Conservation (phyloP, 2,113 vertebrate species). For the Pholis gunnellus region DNA sequence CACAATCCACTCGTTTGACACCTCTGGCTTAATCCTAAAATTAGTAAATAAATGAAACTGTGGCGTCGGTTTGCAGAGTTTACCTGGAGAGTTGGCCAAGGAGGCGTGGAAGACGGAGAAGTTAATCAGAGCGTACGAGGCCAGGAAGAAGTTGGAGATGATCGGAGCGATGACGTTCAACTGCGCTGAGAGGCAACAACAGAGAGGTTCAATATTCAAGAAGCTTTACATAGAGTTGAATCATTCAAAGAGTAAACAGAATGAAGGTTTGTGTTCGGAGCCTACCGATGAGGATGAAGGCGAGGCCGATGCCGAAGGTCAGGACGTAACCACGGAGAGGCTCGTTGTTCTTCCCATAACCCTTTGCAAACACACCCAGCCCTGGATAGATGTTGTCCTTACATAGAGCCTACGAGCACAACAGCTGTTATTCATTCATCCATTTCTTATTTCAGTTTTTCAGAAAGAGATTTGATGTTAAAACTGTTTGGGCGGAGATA, state of each 20-base stretch:
- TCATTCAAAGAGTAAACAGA: neutral
- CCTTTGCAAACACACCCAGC: conserved; percentile 93
- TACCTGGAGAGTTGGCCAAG: conserved; percentile 97
- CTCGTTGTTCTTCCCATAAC: conserved; percentile 98
- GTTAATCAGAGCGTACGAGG: conserved; percentile 97
- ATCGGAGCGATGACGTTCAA: conserved; percentile 98
- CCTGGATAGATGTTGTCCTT: conserved; percentile 98
- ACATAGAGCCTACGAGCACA: conserved; percentile 89
- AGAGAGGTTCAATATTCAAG: neutral
- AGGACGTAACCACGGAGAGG: conserved; percentile 95
- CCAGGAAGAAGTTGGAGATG: conserved; percentile 99
- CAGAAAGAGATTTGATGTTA: neutral
- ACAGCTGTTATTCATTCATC: neutral
- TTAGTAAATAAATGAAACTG: neutral
- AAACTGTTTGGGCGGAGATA: neutral
- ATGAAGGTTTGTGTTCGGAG: neutral
- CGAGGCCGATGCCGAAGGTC: conserved; percentile 95
- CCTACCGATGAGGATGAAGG: conserved; percentile 96
- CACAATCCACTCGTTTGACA: neutral
- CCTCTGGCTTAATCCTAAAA: neutral
- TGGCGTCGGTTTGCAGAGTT: neutral
- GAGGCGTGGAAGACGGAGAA: conserved; percentile 99
- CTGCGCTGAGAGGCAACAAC: conserved; percentile 84
- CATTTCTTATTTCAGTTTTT: neutral
- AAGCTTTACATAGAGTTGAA: neutral